Percentiles rank a stretch among this genome's conserved stretches.
Evolutionary conservation across 2,797 vertebrate species (phyloP).

Genomic region (Nannoperca australis): DNA sequence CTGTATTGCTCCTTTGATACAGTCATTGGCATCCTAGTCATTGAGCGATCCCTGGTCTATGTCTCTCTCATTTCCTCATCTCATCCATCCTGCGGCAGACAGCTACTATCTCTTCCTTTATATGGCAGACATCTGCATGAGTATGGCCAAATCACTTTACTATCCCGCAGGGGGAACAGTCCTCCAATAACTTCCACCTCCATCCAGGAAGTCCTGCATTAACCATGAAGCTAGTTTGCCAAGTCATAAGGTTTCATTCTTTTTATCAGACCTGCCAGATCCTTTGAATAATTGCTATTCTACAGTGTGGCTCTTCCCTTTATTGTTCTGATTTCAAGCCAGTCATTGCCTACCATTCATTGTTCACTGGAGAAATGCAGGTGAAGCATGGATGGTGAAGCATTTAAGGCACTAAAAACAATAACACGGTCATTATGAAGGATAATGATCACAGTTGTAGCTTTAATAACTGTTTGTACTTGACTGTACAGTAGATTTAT

Average conservation of each 20-base stretch:
- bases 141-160: conserved; percentile 69
- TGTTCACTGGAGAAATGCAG: conserved; percentile 44
- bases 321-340: conserved; percentile 63
- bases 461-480: conserved; percentile 28
- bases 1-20: conserved; percentile 45
- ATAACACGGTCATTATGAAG: conserved; percentile 47
- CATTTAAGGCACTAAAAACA: conserved; percentile 41
- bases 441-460: conserved; percentile 33
- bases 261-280: conserved; percentile 70
- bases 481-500: conserved; percentile 25
- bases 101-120: conserved; percentile 67
- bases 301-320: conserved; percentile 59
- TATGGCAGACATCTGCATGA: conserved; percentile 60
- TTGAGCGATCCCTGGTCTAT: conserved; percentile 43
- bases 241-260: conserved; percentile 73
- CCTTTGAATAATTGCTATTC: conserved; percentile 71
- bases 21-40: conserved; percentile 47
- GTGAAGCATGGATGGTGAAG: conserved; percentile 20
- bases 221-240: conserved; percentile 74
- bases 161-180: conserved; percentile 51
- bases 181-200: conserved; percentile 68
- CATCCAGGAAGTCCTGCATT: conserved; percentile 75
- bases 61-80: conserved; percentile 77
- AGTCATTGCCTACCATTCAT: conserved; percentile 43
- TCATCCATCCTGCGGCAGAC: conserved; percentile 78